Conservation (phyloP, 1,140 invertebrate genomes). For the Thaumatotibia leucotreta region DNA sequence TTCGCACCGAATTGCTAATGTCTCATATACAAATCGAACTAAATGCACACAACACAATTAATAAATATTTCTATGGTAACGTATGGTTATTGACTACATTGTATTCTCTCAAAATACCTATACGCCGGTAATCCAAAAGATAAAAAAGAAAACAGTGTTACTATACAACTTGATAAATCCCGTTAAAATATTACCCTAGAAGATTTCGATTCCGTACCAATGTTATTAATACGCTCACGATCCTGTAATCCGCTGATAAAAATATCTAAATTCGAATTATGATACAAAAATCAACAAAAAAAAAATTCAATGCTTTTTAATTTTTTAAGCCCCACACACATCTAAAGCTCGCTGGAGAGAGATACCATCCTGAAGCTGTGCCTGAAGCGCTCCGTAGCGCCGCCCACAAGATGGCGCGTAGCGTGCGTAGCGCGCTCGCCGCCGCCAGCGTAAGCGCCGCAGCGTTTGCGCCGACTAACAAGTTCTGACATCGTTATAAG, state of each 20-base stretch:
- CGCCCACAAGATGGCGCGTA: slow-evolving; percentile 67
- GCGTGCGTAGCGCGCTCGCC: slow-evolving; percentile 19
- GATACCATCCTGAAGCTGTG: slow-evolving; percentile 24
- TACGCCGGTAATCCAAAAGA: too few relatives aligned
- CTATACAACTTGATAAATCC: too few relatives aligned
- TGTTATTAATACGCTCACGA: too few relatives aligned
- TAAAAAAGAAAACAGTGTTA: too few relatives aligned
- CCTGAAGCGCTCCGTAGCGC: slow-evolving; percentile 34
- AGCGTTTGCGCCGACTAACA: slow-evolving; percentile 34
- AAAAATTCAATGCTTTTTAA: slow-evolving; percentile 34
- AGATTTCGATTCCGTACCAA: too few relatives aligned
- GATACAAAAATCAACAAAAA: not conserved
- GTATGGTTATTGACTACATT: too few relatives aligned
- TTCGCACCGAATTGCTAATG: slow-evolving; percentile 37
- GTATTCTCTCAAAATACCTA: too few relatives aligned
- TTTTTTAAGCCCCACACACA: slow-evolving; percentile 33
- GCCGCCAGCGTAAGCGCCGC: slow-evolving; percentile 17
- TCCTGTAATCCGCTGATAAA: too few relatives aligned
- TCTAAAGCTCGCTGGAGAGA: slow-evolving; percentile 32
- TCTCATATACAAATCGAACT: slow-evolving; percentile 38
- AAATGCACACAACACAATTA: slow-evolving; percentile 21
- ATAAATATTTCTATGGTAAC: too few relatives aligned
- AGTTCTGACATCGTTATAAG: too few relatives aligned
- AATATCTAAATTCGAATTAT: not conserved
- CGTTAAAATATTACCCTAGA: too few relatives aligned